Evolutionary conservation across 2,113 vertebrate genomes (phyloP).

Genomic region (Gymnobelideus leadbeateri): DNA sequence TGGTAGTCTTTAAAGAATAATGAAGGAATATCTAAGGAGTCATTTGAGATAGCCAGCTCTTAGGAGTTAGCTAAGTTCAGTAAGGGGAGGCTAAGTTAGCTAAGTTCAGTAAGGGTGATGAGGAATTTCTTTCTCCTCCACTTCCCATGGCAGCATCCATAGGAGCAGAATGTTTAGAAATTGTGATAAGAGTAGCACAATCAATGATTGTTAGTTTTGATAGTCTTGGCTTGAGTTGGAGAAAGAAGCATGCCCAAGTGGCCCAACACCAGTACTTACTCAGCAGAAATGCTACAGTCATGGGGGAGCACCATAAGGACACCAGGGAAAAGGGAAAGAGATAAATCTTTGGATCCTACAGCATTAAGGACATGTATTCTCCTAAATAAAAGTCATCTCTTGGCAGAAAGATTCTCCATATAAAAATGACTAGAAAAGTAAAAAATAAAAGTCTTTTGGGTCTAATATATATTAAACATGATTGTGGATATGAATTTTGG

Average conservation of each 20-base stretch:
- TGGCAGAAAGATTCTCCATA: too few species aligned
- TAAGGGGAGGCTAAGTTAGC: neutral
- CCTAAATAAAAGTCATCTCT: neutral
- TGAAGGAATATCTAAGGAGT: neutral
- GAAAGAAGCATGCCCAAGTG: neutral
- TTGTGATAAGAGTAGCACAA: neutral
- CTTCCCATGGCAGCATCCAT: neutral
- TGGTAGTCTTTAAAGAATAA: neutral
- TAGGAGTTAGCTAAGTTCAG: neutral
- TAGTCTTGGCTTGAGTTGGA: neutral
- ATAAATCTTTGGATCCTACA: neutral
- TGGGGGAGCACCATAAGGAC: neutral
- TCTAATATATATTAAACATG: neutral
- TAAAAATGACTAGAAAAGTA: neutral
- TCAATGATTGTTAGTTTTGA: neutral
- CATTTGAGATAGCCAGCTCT: neutral
- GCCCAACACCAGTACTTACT: too few species aligned
- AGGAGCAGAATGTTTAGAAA: neutral
- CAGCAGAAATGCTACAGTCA: neutral
- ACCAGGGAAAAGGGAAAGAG: neutral
- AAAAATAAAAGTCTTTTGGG: neutral
- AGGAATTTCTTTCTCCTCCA: neutral
- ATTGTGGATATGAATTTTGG: neutral
- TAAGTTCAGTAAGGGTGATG: neutral
- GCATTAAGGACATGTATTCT: neutral